Evolutionary conservation across 2,888 invertebrate genomes (phyloP), one percentile per base, ranked within the genome.

Genomic region (Caenorhabditis drosophilae): DNA sequence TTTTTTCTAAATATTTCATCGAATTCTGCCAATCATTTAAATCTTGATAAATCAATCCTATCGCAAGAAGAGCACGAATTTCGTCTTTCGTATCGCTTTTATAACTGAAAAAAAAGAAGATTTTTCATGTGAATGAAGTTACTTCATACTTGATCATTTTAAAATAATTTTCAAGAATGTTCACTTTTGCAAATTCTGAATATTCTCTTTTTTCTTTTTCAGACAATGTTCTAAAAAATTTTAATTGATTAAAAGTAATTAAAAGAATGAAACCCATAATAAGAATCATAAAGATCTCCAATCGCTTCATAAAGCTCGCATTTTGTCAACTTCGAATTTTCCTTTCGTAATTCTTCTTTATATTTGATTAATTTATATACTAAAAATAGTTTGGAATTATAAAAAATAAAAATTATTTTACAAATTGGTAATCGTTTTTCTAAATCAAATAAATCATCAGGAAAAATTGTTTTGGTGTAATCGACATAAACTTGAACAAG

Each of bases 131-230:
- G 9, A 27, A 27, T 16, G 15, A n/a, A 31, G 31, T 41, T 22
- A 9, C 35, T 18, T 53, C 63, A 40, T 16, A 63, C 63, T 58
- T 50, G 15, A 64, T 31, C 54, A 64, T 58, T 51, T 58, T 50
- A 34, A 44, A 26, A 36, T 53, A 64, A 36, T 54, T 58, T 12
- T 41, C 34, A 15, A 64, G 12, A 45, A 64, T 64, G 25, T 58
- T 58, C 0, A 46, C 41, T 12, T 1, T 27, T 1, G 44, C 41
- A 42, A 50, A 64, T 4, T 36, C 41, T 7, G 18, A 23, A 47
- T 58, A 58, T 4, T 64, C 64, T 6, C 18, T 41, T 16, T 55
- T 58, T 35, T 64, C 64, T 16, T 50, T 58, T 1, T 54, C 41
- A 18, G 42, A 18, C 51, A 64, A 40, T 6, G 64, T 50, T 20